Base-by-base conservation (phyloP, 2,113 vertebrate species). In the Leptocoma aspasia region DNA sequence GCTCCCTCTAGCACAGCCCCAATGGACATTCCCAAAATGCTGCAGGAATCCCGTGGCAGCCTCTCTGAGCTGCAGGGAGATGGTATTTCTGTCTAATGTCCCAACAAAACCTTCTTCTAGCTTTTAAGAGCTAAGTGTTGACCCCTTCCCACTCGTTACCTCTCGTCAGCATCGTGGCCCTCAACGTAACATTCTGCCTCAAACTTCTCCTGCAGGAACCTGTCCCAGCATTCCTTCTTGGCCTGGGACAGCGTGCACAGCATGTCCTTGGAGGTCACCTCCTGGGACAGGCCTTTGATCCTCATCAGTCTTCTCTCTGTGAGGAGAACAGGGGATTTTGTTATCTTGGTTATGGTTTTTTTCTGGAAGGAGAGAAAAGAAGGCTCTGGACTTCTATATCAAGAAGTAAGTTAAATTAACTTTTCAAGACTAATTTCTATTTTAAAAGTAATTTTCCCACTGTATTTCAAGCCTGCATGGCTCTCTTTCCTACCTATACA, bases 201-300 rank as follows among this genome's bases (percentile, higher is more conserved):
- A 47, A 99, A 98, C 45, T 99, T 98, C 50, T 99, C 99, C 47
- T 99, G 99, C 69, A 99, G 98, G 96, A 99, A 99, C 81, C 99
- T 97, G 96, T 99, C 99, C 99, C 99, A 99, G 94, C 99, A 99
- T 92, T 99, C 99, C 95, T 99, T 99, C 98, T 99, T 99, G 21
- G 99, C 99, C 92, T 99, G 99, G 86, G 99, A 98, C 87, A 99
- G 98, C 1, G 99, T 99, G 47, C 73, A 98, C 86, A 99, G 97
- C 98, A 99, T 99, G 37, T 99, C 99, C 95, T 99, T 99, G 86
- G 99, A 99, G 45, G 99, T 99, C 63, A 99, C 98, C 83, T 99
- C 99, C 93, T 98, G 98, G 53, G 98, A 98, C 94, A 99, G 98
- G 71, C 99, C 99, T 94, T 99, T 99, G 87, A 99, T 97, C 96